Base-by-base conservation (phyloP, 1,140 invertebrate species). In the Hycleus phaleratus region DNA sequence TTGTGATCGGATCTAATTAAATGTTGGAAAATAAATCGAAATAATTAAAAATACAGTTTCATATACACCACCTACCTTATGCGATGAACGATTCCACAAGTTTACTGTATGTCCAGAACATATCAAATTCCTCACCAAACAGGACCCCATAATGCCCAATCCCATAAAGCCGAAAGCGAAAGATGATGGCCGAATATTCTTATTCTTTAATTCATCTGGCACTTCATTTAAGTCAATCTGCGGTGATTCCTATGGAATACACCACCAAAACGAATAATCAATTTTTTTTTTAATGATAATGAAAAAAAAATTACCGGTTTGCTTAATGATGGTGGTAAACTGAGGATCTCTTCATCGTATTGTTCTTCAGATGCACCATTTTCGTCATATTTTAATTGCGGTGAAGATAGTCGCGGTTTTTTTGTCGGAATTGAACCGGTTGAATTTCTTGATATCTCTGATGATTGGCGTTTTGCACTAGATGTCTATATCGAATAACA, bases 81-180 rank as follows among this genome's bases (percentile, higher is more conserved):
- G 84, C 32, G 86, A 81, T 59, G 92, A 91, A 66, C 94, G 83
- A 77, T 97, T 97, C 94, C 95, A 97, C 38, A 97, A 85, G 62
- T 90, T 85, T 8, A 97, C 91, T 69, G 88, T 87, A 74, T 97
- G 95, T 5, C 93, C 93, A 46, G 93, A 94, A 71, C 92, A 91
- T 61, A 97, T 83, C 12, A 98, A 79, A 74, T 97, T 96, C 78
- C 93, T 95, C 1, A 97, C 93, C 68, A 97, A 93, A 12, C 92
- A 91, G 44, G 88, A 86, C n/a, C 95, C 95, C 89, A 98, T 97
- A 65, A 93, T 94, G 42, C 95, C 94, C 6, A 97, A 80, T 1
- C 95, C 95, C 38, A 98, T 82, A 74, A 97, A 97, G 9, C 95
- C 95, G 71, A 97, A 95, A 68, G 87, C 93, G 71, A 92, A 82